Evolutionary conservation across 1,140 invertebrate species (phyloP).

Genomic region (Neotoxoptera formosana): DNA sequence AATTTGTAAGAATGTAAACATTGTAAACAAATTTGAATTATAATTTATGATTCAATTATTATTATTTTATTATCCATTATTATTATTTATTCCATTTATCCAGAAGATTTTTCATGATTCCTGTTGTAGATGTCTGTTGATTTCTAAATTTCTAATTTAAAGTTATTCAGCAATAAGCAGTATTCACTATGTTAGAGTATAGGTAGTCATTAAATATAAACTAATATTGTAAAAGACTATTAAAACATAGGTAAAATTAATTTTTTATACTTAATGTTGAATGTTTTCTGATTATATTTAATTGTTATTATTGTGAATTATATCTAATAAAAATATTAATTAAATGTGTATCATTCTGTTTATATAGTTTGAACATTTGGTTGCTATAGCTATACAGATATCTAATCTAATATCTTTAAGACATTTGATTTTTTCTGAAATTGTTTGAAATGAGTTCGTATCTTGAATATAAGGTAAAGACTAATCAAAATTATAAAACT

Average conservation of each 20-base stretch:
- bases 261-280: not conserved
- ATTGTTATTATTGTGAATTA: not conserved
- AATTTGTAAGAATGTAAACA: too few relatives aligned
- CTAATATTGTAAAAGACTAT: not conserved
- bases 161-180: not conserved
- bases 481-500: constrained; percentile 53
- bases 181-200: not conserved
- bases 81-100: not conserved
- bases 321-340: not conserved
- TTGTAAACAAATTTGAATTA: constrained; percentile 36
- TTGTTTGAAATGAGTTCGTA: constrained; percentile 61
- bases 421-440: not conserved
- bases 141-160: not conserved
- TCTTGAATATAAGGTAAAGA: constrained; percentile 61
- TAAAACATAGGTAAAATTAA: not conserved
- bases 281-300: not conserved
- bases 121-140: not conserved
- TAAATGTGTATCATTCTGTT: not conserved
- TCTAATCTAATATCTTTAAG: too few relatives aligned
- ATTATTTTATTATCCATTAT: not conserved
- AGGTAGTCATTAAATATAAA: not conserved
- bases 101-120: not conserved
- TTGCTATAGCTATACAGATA: constrained; percentile 3
- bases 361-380: not conserved
- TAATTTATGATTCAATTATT: not conserved